Evolutionary conservation across 2,888 invertebrate species (phyloP).

Genomic region (Torymus tubicola): DNA sequence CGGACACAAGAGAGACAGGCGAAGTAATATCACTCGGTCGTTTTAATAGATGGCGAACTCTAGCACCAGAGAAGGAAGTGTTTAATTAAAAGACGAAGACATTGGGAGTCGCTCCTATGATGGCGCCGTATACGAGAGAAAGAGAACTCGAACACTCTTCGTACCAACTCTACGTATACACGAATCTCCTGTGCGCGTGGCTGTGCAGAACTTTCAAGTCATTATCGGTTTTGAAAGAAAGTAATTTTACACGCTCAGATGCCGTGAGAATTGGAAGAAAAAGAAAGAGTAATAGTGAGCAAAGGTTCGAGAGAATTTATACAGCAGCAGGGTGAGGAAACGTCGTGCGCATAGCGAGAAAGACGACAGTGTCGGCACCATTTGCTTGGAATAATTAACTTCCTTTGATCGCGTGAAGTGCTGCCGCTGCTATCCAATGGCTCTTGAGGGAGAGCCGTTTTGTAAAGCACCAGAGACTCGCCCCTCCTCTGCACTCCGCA

Average conservation of each 20-base stretch:
- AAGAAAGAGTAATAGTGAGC: not conserved
- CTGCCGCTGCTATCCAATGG: not conserved
- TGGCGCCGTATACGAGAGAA: not conserved
- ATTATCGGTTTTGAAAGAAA: slow-evolving; percentile 50
- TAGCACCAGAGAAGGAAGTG: slow-evolving; percentile 19
- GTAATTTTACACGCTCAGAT: slow-evolving; percentile 21
- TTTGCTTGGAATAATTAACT: slow-evolving; percentile 51
- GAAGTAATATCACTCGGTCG: slow-evolving; percentile 40
- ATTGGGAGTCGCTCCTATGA: not conserved
- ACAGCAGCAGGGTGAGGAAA: too few species aligned
- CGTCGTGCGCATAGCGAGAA: not conserved
- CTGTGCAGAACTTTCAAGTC: slow-evolving; percentile 10
- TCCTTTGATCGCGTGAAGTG: slow-evolving; percentile 37
- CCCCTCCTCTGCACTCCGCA: too few species aligned
- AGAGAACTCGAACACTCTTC: too few species aligned
- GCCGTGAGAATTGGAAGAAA: slow-evolving; percentile 1
- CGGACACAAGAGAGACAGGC: not conserved
- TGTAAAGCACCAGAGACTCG: not conserved
- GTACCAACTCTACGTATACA: too few species aligned
- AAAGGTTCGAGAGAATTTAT: too few species aligned
- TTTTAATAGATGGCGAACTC: slow-evolving; percentile 34
- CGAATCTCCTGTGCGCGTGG: too few species aligned
- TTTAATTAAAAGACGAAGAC: slow-evolving; percentile 54
- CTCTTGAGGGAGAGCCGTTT: not conserved
- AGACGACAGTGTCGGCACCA: not conserved